These are phyloP conservation scores for Strix occidentalis DNA, from an alignment of 2,797 vertebrate genomes.

Conservation along the genomic window DNA sequence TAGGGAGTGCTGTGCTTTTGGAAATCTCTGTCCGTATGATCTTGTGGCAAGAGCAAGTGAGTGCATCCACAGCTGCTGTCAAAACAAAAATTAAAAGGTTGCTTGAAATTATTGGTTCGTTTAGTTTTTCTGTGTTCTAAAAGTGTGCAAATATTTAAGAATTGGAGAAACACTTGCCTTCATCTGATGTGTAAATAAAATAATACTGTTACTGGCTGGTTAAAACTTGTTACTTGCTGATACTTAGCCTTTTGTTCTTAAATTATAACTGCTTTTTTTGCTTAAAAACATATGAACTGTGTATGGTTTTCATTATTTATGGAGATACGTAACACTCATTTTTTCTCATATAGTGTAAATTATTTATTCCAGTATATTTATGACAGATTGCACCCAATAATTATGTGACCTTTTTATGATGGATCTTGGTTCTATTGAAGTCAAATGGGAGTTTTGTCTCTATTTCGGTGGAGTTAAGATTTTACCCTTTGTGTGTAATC, in stretches of 20 bases:
- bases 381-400: neutral
- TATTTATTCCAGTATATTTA: constrained; percentile 43
- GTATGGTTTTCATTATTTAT: constrained; percentile 31
- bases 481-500: neutral
- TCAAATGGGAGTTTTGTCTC: neutral
- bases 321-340: neutral
- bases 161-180: neutral
- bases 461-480: neutral
- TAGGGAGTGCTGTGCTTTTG: constrained; percentile 18
- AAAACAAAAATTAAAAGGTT: neutral
- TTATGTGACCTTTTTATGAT: neutral
- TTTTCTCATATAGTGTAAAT: neutral
- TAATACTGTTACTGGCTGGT: neutral
- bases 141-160: constrained; percentile 1
- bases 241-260: constrained; percentile 3
- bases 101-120: neutral
- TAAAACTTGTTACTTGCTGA: constrained; percentile 15
- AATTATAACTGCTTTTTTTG: neutral
- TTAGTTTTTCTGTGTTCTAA: neutral
- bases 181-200: constrained; percentile 41
- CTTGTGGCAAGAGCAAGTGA: neutral
- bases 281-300: neutral
- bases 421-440: neutral
- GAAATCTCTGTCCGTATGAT: neutral
- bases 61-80: neutral